Evolutionary conservation across 2,797 vertebrate genomes (phyloP).

Genomic region (Pteropus rufus): DNA sequence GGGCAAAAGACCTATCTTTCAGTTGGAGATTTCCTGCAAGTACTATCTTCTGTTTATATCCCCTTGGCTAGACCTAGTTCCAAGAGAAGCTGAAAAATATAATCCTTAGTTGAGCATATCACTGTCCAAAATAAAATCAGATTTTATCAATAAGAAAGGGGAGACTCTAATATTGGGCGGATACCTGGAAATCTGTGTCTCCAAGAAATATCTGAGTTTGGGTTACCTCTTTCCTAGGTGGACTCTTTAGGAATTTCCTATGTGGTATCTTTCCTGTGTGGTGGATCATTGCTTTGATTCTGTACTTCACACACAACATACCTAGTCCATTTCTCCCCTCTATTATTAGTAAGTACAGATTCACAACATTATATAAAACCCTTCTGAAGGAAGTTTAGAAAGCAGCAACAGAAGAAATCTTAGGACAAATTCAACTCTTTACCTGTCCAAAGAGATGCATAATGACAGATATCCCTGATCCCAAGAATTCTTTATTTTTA

Average conservation of each 20-base stretch:
- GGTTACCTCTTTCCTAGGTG: background rate
- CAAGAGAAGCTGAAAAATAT: background rate
- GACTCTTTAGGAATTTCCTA: background rate
- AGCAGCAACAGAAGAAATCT: background rate
- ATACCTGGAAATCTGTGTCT: background rate
- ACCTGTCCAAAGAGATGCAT: background rate
- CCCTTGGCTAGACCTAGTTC: background rate
- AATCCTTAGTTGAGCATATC: background rate
- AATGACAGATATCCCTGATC: background rate
- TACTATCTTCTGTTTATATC: background rate
- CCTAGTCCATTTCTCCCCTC: background rate
- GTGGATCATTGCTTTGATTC: background rate
- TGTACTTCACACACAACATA: background rate
- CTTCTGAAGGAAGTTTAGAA: background rate
- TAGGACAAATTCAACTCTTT: background rate
- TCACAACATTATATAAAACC: background rate
- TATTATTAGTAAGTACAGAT: background rate
- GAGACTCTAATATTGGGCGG: background rate
- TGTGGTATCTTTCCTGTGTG: background rate
- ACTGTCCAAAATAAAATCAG: background rate
- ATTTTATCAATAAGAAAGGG: background rate
- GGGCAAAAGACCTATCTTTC: background rate
- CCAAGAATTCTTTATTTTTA: background rate
- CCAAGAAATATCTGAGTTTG: background rate
- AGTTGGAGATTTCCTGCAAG: background rate